Conservation (phyloP, 2,113 vertebrate genomes). For the Zosterops japonicus region DNA sequence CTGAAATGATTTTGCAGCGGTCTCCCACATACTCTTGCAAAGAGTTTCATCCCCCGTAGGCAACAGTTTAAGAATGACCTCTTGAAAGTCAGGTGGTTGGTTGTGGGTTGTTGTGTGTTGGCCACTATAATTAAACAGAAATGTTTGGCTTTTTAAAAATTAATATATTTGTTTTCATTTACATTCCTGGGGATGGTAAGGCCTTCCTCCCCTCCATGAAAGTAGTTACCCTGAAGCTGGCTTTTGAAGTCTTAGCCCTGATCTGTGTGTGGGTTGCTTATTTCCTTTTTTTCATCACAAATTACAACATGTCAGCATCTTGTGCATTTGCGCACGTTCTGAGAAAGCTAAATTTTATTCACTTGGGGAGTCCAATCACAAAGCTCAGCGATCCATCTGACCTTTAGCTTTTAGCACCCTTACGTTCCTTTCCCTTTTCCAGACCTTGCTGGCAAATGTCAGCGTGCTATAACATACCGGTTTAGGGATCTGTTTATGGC, state of each 20-base stretch:
- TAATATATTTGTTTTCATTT: background rate
- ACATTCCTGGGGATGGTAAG: background rate
- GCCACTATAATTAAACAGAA: background rate
- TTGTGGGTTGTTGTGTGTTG: background rate
- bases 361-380: background rate
- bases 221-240: background rate
- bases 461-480: background rate
- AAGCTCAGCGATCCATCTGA: background rate
- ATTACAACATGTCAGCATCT: background rate
- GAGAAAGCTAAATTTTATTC: background rate
- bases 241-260: background rate
- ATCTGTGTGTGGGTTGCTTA: background rate
- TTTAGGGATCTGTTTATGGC: constrained; percentile 46
- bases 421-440: constrained; percentile 49
- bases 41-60: background rate
- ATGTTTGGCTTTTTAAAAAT: background rate
- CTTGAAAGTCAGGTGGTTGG: background rate
- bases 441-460: constrained; percentile 56
- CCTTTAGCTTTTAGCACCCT: constrained; percentile 45
- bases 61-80: background rate
- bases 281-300: background rate
- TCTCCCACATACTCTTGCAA: background rate
- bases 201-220: rapidly evolving
- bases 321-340: rapidly evolving
- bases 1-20: background rate